phyloP scores from a whole-genome alignment of 2,113 vertebrate species.

The Microcebus murinus region DNA sequence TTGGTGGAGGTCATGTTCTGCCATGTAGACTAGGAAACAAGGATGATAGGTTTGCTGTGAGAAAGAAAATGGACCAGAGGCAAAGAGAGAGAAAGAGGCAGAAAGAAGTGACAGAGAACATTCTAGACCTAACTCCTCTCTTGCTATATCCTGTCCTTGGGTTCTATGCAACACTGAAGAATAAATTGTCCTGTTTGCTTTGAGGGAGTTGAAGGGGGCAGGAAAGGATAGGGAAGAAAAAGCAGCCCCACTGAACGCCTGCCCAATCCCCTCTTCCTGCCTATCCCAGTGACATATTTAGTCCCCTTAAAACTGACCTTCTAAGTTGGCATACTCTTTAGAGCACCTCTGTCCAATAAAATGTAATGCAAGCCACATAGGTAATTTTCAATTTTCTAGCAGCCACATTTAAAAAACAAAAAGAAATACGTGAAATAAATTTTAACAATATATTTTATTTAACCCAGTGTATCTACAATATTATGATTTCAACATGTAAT shows the following conservation, averaged over 20 bases:
- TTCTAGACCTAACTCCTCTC: background rate
- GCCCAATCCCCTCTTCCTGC: background rate
- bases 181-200: background rate
- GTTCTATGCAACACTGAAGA: background rate
- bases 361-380: background rate
- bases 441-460: background rate
- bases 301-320: background rate
- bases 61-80: background rate
- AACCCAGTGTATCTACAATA: background rate
- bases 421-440: background rate
- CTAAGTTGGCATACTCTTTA: background rate
- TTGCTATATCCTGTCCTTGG: background rate
- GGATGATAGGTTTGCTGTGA: background rate
- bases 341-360: background rate
- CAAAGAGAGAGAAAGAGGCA: background rate
- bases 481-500: background rate
- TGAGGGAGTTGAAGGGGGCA: background rate
- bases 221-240: background rate
- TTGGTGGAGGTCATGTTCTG: background rate
- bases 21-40: background rate
- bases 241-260: background rate
- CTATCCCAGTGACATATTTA: background rate
- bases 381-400: background rate
- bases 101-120: background rate
- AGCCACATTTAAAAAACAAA: background rate